These are phyloP conservation scores for Ginglymostoma cirratum DNA, from an alignment of 2,113 vertebrate species.

Conservation along the genomic window DNA sequence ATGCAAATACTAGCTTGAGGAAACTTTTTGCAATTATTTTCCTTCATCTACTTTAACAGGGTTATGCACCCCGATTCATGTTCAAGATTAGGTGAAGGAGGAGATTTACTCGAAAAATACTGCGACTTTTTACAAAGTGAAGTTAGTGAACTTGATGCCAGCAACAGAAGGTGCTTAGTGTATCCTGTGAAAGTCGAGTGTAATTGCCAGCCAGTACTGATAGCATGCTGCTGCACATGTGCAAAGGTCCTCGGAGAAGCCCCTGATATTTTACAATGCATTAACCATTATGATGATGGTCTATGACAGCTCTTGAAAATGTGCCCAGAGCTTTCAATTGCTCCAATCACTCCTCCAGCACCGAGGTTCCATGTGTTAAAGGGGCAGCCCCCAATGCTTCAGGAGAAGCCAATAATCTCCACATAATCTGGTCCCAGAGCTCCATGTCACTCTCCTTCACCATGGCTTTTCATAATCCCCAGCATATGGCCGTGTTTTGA, in stretches of 20 bases:
- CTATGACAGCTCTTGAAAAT: conserved; percentile 49
- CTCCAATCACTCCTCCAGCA: conserved; percentile 49
- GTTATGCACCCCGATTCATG: neutral
- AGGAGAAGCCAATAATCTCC: conserved; percentile 46
- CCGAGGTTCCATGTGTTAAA: conserved; percentile 47
- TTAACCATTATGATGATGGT: conserved; percentile 47
- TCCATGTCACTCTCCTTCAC: conserved; percentile 46
- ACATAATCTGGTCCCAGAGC: conserved; percentile 42
- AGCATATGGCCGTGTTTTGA: conserved; percentile 75
- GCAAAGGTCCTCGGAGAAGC: conserved; percentile 45
- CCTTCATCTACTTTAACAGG: neutral
- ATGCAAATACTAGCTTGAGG: neutral
- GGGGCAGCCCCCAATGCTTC: conserved; percentile 41
- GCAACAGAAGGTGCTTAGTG: neutral
- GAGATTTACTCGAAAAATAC: neutral
- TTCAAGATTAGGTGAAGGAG: neutral
- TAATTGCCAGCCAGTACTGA: conserved; percentile 42
- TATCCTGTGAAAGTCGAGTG: conserved; percentile 2
- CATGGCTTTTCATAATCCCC: conserved; percentile 62
- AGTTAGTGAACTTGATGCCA: neutral
- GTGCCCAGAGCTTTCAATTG: conserved; percentile 49
- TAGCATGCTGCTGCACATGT: conserved; percentile 28
- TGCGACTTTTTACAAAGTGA: neutral
- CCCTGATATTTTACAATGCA: conserved; percentile 48
- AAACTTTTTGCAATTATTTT: neutral